Conservation (phyloP, 2,888 invertebrate genomes). For the Endotricha flammealis region DNA sequence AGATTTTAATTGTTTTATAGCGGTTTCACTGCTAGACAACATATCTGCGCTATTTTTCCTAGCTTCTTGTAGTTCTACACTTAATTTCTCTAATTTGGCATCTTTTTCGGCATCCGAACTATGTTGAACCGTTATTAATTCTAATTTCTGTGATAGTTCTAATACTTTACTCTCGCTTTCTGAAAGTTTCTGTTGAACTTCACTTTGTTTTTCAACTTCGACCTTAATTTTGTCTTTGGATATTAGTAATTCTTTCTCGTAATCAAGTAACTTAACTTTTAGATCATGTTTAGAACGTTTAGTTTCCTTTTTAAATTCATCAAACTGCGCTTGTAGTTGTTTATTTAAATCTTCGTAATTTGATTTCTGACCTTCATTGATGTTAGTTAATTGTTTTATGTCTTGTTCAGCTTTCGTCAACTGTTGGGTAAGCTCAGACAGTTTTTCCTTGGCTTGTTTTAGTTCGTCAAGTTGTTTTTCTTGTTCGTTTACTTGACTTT, state of each 20-base stretch:
- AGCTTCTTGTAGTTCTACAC: constrained; percentile 58
- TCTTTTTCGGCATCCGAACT: constrained; percentile 58
- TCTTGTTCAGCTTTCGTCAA: constrained; percentile 63
- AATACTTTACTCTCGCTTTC: constrained; percentile 52
- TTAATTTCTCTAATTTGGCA: constrained; percentile 59
- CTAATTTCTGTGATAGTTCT: constrained; percentile 63
- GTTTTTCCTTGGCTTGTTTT: constrained; percentile 52
- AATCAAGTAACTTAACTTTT: constrained; percentile 76
- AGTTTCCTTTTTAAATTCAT: constrained; percentile 63
- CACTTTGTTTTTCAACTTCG: constrained; percentile 57
- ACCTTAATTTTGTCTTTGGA: constrained; percentile 54
- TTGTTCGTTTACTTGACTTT: constrained; percentile 46
- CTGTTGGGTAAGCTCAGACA: constrained; percentile 57
- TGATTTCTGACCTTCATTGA: constrained; percentile 67
- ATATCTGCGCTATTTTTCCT: constrained; percentile 54
- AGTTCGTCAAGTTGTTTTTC: constrained; percentile 53
- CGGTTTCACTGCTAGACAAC: constrained; percentile 51
- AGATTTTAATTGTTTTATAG: constrained; percentile 50
- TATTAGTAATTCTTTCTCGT: constrained; percentile 56
- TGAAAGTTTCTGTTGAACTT: constrained; percentile 51
- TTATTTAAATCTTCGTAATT: constrained; percentile 71
- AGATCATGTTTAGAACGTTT: constrained; percentile 75
- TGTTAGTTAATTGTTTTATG: constrained; percentile 61
- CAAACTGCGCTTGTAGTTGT: constrained; percentile 59
- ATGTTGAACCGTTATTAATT: constrained; percentile 59